A percentile compares a stretch with the other conserved stretches of the same genome.
These are phyloP conservation scores for Brachyopa scutellaris DNA, from an alignment of 2,888 invertebrate species.

Conservation along the genomic window DNA sequence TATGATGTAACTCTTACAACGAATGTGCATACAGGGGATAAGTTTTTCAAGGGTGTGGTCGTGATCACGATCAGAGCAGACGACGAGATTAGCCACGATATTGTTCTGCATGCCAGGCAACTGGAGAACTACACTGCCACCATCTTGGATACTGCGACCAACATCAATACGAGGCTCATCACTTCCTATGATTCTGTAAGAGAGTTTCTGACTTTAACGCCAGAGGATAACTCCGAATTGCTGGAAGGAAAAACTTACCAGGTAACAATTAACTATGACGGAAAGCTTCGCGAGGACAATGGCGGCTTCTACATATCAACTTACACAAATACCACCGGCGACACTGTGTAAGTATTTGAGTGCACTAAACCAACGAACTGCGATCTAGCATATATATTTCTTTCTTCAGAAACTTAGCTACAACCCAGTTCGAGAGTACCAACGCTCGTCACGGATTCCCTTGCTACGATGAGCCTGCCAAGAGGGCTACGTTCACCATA, in stretches of 20 bases:
- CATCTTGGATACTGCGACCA: background rate
- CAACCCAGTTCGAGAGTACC: slow-evolving; percentile 86
- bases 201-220: slow-evolving; percentile 42
- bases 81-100: slow-evolving; percentile 81
- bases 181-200: background rate
- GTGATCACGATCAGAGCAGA: slow-evolving; percentile 82
- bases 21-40: slow-evolving; percentile 81
- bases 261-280: slow-evolving; percentile 83
- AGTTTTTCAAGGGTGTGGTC: slow-evolving; percentile 81
- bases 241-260: slow-evolving; percentile 78
- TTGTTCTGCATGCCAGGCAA: slow-evolving; percentile 75
- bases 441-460: slow-evolving; percentile 86
- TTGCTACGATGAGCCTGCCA: slow-evolving; percentile 87
- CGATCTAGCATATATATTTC: too few relatives aligned
- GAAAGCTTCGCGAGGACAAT: slow-evolving; percentile 84
- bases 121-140: slow-evolving; percentile 11
- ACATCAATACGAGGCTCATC: background rate
- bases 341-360: slow-evolving; percentile 72
- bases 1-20: slow-evolving; percentile 83
- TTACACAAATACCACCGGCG: slow-evolving; percentile 77
- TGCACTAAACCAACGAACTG: too few relatives aligned
- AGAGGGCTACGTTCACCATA: slow-evolving; percentile 85
- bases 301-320: slow-evolving; percentile 85
- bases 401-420: slow-evolving; percentile 80
- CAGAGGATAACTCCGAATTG: slow-evolving; percentile 28